Evolutionary conservation across 2,113 vertebrate species (phyloP), one percentile per base, ranked within the genome.

Genomic region (Harpagus bidentatus): DNA sequence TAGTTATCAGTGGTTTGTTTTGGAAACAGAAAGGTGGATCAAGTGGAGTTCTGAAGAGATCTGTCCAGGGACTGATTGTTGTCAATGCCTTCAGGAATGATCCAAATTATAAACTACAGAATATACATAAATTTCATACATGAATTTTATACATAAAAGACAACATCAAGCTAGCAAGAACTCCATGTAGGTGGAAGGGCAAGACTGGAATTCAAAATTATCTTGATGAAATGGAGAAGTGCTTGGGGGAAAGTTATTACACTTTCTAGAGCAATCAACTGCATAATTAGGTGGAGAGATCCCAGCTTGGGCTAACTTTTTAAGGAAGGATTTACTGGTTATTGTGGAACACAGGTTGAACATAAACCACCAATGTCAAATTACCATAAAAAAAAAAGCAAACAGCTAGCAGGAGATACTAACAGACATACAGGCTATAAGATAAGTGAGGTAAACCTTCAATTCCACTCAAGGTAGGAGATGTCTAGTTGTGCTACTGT

Each of bases 181-280:
- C 22, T 62, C 22, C 28, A 21, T 16, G 14, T 22, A 53, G 18
- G 52, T 32, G 5, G 22, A 74, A 86, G 9, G 6, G 3, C 14
- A 81, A 84, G 36, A 52, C 12, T 56, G 9, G 25, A 93, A 42
- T 58, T 70, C 59, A 73, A 42, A 81, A 62, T 55, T 29, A 29
- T 45, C 21, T 62, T 66, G 14, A 66, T 78, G 53, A 86, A 86
- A 74, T 11, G 1, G 80, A 79, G 28, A 48, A 2, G 0, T 25
- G 6, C 1, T 29, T 23, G 2, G 4, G 17, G 9, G 6, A 1
- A 85, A 42, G 7, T 19, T 62, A 29, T 19, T 70, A 28, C 5
- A 17, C 5, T 61, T 82, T 47, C 48, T 32, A 12, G 40, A 61
- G 25, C 61, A 61, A 56, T 36, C 18, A 53, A 43, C 17, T 58